Evolutionary conservation across 2,113 vertebrate species (phyloP).

Genomic region (Falcunculus frontatus): DNA sequence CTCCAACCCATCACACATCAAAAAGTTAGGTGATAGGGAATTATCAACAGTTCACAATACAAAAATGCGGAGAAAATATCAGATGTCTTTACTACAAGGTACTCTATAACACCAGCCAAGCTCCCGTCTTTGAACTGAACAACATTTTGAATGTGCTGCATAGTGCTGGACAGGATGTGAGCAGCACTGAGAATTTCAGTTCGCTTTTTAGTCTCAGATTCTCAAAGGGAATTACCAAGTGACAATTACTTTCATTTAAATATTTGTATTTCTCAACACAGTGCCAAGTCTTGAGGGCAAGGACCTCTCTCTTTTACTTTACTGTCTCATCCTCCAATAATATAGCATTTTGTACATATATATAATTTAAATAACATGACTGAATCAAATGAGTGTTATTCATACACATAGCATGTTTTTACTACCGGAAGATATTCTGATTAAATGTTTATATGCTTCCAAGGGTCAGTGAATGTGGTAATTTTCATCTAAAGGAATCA

Average conservation of each 20-base stretch:
- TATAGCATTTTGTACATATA: neutral
- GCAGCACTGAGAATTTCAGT: neutral
- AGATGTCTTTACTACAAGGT: neutral
- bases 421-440: neutral
- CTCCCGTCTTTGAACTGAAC: neutral
- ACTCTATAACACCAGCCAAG: neutral
- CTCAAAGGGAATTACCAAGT: neutral
- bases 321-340: neutral
- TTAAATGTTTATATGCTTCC: neutral
- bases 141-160: neutral
- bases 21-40: neutral
- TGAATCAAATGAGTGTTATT: neutral
- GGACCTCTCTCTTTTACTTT: neutral
- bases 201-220: neutral
- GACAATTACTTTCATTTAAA: neutral
- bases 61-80: neutral
- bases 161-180: neutral
- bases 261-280: neutral
- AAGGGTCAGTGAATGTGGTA: neutral
- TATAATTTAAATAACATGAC: neutral
- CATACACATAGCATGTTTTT: neutral
- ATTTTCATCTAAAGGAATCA: neutral
- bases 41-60: neutral
- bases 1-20: neutral
- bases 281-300: neutral